Evolutionary conservation across 2,113 vertebrate species (phyloP), one percentile per base, ranked within the genome.

Genomic region (Lota lota): DNA sequence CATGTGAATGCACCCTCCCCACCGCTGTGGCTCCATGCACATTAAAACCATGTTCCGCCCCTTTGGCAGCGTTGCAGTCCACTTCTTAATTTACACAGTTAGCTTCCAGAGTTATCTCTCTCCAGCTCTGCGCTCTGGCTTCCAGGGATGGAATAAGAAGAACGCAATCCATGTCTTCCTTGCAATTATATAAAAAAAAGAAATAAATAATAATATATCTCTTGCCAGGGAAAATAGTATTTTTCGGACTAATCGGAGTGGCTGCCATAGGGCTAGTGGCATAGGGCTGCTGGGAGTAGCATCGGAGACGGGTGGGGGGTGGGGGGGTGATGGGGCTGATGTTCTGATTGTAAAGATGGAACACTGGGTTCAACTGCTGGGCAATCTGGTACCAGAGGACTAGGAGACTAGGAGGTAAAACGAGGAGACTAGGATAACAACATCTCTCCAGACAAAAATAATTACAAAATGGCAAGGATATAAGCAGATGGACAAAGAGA

Each of bases 321-420:
- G 60, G 58, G 73, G 73, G 68, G 67, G 69, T 76, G 69, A 64
- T 73, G 53, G 66, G 63, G 68, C 74, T 72, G 51, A 73, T 76
- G 72, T 73, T 72, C 73, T 82, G 76, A 79, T 73, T 72, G 76
- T 75, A 83, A 68, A 71, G 66, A 69, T 67, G 65, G 65, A 77
- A 71, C 61, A 56, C 36, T 69, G 73, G 71, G 79, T 68, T 62
- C 63, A 64, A 64, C 36, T 18, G 68, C 60, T 36, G 40, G 40
- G 10, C 40, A 47, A 10, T 14, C 10, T 47, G 6, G 40, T 47
- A 47, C 10, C 40, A 14, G 40, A 47, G 40, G 40, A 47, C 40
- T 14, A 14, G 40, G 40, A 47, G 40, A 47, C 28, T 50, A 8
- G 57, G n/a, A n/a, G n/a, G n/a, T n/a, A n/a, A n/a, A n/a, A 28